Conservation (phyloP, 2,797 vertebrate species). For the Kryptopterus vitreolus region DNA sequence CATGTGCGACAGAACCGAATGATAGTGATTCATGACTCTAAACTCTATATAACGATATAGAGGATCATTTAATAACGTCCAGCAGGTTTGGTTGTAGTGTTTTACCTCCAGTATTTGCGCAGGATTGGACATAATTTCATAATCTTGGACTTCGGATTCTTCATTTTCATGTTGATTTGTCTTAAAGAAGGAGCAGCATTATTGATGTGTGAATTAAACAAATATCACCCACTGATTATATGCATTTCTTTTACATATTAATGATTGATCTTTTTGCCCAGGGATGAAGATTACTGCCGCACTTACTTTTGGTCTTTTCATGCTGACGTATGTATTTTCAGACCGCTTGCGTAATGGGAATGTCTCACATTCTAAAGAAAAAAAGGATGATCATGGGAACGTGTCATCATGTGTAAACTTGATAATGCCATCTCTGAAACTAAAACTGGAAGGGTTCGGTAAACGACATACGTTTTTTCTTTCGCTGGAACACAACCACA, state of each 20-base stretch:
- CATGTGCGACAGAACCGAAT: background rate
- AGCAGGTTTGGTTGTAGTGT: background rate
- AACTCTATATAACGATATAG: background rate
- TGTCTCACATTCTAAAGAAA: background rate
- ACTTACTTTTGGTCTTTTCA: slow-evolving; percentile 22
- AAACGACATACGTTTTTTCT: slow-evolving; percentile 16
- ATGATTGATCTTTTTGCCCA: background rate
- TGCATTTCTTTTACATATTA: background rate
- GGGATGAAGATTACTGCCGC: background rate
- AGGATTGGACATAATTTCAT: slow-evolving; percentile 27
- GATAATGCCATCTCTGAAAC: background rate
- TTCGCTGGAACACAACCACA: background rate
- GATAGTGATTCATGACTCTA: background rate
- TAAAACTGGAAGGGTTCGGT: background rate
- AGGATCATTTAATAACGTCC: background rate
- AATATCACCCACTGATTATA: background rate
- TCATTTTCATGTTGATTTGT: background rate
- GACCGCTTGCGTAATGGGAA: background rate
- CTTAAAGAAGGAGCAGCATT: background rate
- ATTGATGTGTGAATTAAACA: background rate
- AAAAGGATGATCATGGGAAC: background rate
- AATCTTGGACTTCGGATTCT: background rate
- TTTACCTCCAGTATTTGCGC: background rate
- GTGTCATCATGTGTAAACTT: background rate
- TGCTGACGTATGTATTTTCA: slow-evolving; percentile 29